phyloP scores from a whole-genome alignment of 2,113 vertebrate species.

The Podilymbus podiceps region DNA sequence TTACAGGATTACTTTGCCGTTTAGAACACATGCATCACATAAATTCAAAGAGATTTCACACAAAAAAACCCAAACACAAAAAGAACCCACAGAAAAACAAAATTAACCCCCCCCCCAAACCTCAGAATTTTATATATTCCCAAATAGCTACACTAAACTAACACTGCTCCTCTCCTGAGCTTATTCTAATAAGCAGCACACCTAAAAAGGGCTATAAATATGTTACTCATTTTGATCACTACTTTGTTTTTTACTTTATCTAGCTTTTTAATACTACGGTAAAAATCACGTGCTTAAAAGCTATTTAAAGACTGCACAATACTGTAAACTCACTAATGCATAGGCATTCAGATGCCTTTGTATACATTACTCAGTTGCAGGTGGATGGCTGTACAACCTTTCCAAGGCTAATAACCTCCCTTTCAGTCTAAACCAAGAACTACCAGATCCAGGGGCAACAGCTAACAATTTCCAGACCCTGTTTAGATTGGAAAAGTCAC shows the following conservation, averaged over 20 bases:
- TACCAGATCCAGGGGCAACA: conserved; percentile 12
- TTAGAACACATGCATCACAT: neutral
- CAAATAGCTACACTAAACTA: neutral
- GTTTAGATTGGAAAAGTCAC: conserved; percentile 35
- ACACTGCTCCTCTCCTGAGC: neutral
- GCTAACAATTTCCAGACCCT: conserved; percentile 29
- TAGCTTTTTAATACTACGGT: neutral
- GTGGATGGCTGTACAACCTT: neutral
- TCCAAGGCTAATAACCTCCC: neutral
- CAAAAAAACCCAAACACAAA: neutral
- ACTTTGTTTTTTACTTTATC: neutral
- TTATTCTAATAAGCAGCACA: neutral
- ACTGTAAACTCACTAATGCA: neutral
- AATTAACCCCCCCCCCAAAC: no score
- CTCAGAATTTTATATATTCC: neutral
- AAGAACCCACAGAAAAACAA: neutral
- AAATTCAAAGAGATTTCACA: neutral
- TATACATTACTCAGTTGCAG: neutral
- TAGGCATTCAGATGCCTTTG: neutral
- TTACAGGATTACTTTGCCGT: neutral
- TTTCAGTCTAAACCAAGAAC: conserved; percentile 8
- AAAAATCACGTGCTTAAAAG: neutral
- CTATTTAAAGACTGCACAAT: neutral
- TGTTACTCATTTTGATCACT: neutral
- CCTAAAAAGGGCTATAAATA: neutral